Evolutionary conservation across 2,888 invertebrate genomes (phyloP).

Genomic region (Lepidochitona cinerea): DNA sequence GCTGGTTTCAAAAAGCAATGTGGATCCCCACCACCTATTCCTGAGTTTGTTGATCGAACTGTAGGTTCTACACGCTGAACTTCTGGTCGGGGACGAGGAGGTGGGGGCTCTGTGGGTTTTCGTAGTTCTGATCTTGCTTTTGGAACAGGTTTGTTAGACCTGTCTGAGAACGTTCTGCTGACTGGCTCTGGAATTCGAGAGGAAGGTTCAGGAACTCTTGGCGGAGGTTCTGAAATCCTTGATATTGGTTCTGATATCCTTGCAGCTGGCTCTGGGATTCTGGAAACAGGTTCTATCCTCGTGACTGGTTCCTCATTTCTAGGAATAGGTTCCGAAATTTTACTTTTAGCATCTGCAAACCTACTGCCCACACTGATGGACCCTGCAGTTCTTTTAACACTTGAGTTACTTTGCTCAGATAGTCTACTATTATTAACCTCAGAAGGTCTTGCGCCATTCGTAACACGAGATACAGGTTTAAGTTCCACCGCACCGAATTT

Average conservation of each 20-base stretch:
- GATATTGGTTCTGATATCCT: background rate
- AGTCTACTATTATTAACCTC: background rate
- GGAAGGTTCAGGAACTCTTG: background rate
- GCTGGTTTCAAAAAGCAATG: background rate
- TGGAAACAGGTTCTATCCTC: background rate
- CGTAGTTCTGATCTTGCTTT: slow-evolving; percentile 35
- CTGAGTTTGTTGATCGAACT: slow-evolving; percentile 28
- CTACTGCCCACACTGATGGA: background rate
- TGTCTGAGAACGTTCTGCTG: background rate
- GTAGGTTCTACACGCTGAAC: slow-evolving; percentile 58
- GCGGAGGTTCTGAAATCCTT: background rate
- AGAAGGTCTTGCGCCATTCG: background rate
- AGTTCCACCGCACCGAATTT: background rate
- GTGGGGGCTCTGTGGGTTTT: slow-evolving; percentile 26
- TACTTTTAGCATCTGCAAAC: background rate
- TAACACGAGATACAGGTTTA: background rate
- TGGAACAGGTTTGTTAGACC: slow-evolving; percentile 46
- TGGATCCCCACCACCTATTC: background rate
- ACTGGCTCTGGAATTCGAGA: background rate
- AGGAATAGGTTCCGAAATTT: background rate
- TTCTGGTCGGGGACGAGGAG: slow-evolving; percentile 45
- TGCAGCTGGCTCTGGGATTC: background rate
- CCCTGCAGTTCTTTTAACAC: slow-evolving; percentile 44
- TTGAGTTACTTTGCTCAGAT: slow-evolving; percentile 26
- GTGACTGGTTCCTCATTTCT: background rate